Base-by-base conservation (phyloP, 2,797 vertebrate species). In the Eutrigla gurnardus region DNA sequence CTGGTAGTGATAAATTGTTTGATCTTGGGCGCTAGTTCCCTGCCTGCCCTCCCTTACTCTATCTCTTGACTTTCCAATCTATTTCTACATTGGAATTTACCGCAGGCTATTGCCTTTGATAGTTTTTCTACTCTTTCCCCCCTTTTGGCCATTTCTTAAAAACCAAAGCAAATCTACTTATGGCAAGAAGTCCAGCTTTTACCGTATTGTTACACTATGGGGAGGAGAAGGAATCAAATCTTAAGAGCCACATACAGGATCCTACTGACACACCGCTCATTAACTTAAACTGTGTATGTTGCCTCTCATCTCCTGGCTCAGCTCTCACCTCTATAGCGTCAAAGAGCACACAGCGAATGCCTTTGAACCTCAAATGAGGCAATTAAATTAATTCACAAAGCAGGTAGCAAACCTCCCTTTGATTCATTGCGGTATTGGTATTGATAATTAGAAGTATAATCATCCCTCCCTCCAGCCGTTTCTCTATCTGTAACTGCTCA, bases 1-100 rank as follows among this genome's bases (percentile, higher is more conserved):
- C 93, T 91, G 86, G 92, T 76, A 70, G 86, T 88, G 86, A 93
- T 91, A 89, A 91, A 93, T 79, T 91, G 91, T 91, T 92, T 92
- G 84, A 93, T 90, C 88, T 93, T 85, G 49, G 75, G 84, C 77
- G 87, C 70, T 77, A 71, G 69, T 74, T 90, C 65, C 32, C 50
- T 43, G 32, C 60, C 75, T 77, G 40, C 74, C 61, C 83, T 86
- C 74, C 73, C 63, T 79, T 36, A 33, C 75, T 73, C 68, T 58
- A 66, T 75, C 76, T 85, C 70, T 32, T 79, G 84, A 60, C 69
- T 84, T 86, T 79, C 64, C 70, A 81, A 63, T 89, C 84, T 75
- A 81, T 83, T 86, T 85, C 78, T 80, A 54, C 82, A 83, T 25
- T 25, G 25, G 25, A 25, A 25, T 86, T 89, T 35, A 83, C 88